phyloP scores from a whole-genome alignment of 2,888 invertebrate genomes.

The Diogma glabrata region DNA sequence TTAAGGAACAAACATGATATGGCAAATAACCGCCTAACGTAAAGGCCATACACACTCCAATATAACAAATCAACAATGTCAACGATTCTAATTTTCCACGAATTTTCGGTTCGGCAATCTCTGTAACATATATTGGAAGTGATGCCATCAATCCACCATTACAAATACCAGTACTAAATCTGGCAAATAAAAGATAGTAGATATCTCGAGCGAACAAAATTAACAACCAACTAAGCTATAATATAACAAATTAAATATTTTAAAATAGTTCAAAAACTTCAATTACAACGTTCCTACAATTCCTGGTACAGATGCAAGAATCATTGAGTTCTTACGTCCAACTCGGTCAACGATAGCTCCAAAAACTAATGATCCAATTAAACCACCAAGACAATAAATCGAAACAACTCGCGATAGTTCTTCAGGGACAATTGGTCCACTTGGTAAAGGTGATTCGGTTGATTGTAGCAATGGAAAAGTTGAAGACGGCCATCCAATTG shows the following conservation, averaged over 20 bases:
- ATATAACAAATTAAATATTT: too few species aligned
- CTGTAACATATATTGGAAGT: slow-evolving; percentile 30
- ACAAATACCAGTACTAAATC: slow-evolving; percentile 27
- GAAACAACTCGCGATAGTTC: slow-evolving; percentile 26
- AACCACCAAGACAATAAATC: slow-evolving; percentile 27
- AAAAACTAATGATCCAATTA: slow-evolving; percentile 25
- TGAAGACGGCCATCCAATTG: slow-evolving; percentile 16
- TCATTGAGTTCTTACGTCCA: slow-evolving; percentile 27
- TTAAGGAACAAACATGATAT: slow-evolving; percentile 25
- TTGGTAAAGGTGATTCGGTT: slow-evolving; percentile 23
- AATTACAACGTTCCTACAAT: not conserved
- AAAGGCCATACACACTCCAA: slow-evolving; percentile 29
- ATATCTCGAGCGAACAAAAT: slow-evolving; percentile 26
- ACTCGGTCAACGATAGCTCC: slow-evolving; percentile 25
- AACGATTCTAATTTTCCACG: slow-evolving; percentile 32
- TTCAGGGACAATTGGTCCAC: slow-evolving; percentile 21
- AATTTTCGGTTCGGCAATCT: slow-evolving; percentile 30
- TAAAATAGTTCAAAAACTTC: too few species aligned
- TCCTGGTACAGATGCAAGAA: slow-evolving; percentile 27
- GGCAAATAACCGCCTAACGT: slow-evolving; percentile 27
- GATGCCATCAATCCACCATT: slow-evolving; percentile 28
- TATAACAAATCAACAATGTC: slow-evolving; percentile 28
- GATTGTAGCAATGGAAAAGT: slow-evolving; percentile 15
- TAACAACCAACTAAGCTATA: slow-evolving; percentile 25
- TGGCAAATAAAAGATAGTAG: slow-evolving; percentile 24